Evolutionary conservation across 2,888 invertebrate species (phyloP), one percentile per base, ranked within the genome.

Genomic region (Hoplodrina blanda): DNA sequence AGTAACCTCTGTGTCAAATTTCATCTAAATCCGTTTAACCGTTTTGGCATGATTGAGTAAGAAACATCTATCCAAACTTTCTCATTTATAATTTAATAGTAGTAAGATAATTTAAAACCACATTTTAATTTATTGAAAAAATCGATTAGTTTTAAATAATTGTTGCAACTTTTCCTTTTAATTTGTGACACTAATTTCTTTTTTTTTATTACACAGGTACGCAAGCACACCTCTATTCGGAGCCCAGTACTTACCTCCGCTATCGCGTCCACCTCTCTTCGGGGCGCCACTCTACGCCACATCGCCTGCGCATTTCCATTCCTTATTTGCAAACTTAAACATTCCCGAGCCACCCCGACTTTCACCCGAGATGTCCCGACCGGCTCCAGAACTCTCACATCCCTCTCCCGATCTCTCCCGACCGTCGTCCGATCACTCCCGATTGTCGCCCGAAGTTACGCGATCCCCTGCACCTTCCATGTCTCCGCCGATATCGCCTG

Each of bases 301-400:
- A 60, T 93, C 95, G 7, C 94, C 93, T 53, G 94, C 95, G 83
- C 98, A 98, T 79, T 98, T 98, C 93, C 98, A 99, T 92, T 98
- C 98, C 13, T 96, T 98, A 37, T 96, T 99, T 90, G 98, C 98
- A 4, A 98, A 98, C 88, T 96, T 98, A 59, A 97, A 98, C 50
- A 97, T 97, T 85, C 89, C 96, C 87, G 88, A 95, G 64, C 91
- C 85, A 0, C 94, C 92, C 2, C 93, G 96, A 17, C 87, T 95
- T 0, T 93, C 94, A 0, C 88, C 95, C 59, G 95, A 94, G 71
- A 92, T 90, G 4, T 89, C 92, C 50, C 89, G 90, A 80, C 77
- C 87, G 8, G 86, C 88, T 17, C 88, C 88, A 52, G 89, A 87
- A 87, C 96, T 76, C 89, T 96, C 78, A 87, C 93, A 87, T 87